These are phyloP conservation scores for Linnaemya vulpina DNA, from an alignment of 2,888 invertebrate genomes.

Conservation along the genomic window DNA sequence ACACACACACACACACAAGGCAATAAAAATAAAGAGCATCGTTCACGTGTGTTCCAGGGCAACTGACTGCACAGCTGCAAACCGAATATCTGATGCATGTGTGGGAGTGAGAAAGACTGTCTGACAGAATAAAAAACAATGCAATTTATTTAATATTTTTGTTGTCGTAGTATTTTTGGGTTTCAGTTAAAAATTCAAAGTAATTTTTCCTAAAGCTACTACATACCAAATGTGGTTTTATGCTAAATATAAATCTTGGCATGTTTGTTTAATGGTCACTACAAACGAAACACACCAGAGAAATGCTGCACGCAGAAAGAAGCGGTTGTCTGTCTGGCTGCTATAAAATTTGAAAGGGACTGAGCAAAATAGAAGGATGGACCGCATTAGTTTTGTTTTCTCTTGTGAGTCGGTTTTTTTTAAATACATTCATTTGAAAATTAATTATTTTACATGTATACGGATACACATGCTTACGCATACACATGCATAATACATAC, in stretches of 20 bases:
- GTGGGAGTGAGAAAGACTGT: slow-evolving; percentile 1
- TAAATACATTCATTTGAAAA: slow-evolving; percentile 38
- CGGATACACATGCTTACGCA: not conserved
- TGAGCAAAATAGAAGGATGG: slow-evolving; percentile 6
- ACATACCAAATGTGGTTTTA: slow-evolving; percentile 71
- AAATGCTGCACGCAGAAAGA: not conserved
- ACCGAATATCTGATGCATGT: not conserved
- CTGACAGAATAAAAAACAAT: slow-evolving; percentile 13
- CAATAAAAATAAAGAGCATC: not conserved
- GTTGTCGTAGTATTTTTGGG: slow-evolving; percentile 18
- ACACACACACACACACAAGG: not conserved
- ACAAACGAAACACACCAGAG: slow-evolving; percentile 15
- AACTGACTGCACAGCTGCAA: not conserved
- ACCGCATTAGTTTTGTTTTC: slow-evolving; percentile 59
- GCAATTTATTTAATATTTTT: slow-evolving; percentile 48
- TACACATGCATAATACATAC: not conserved
- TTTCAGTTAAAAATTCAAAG: slow-evolving; percentile 68
- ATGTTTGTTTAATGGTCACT: slow-evolving; percentile 66
- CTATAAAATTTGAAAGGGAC: not conserved
- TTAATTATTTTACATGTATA: slow-evolving; percentile 60
- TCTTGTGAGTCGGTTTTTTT: slow-evolving; percentile 35
- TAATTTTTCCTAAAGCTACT: slow-evolving; percentile 68
- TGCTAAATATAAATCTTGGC: slow-evolving; percentile 72
- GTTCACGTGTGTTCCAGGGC: not conserved
- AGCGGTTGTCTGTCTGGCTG: not conserved